These are phyloP conservation scores for Pipa parva DNA, from an alignment of 2,113 vertebrate genomes.

Conservation along the genomic window DNA sequence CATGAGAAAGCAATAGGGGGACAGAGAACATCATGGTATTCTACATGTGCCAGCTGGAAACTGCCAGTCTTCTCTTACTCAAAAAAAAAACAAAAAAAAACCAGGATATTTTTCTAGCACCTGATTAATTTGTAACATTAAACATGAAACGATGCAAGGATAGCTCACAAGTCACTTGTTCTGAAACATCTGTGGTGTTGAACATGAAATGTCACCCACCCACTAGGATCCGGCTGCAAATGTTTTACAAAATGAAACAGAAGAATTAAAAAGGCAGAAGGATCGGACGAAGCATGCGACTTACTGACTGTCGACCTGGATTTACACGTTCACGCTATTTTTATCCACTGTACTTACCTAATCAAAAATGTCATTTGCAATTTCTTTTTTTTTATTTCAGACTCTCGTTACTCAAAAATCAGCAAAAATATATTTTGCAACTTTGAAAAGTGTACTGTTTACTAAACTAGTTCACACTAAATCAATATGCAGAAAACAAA, in stretches of 20 bases:
- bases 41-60: conserved; percentile 19
- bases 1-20: neutral
- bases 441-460: too few relatives aligned
- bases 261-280: neutral
- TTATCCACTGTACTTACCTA: too few relatives aligned
- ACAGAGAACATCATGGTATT: neutral
- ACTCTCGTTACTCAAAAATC: too few relatives aligned
- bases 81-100: too few relatives aligned
- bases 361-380: too few relatives aligned
- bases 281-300: too few relatives aligned
- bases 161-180: conserved; percentile 15
- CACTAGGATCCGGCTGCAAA: conserved; percentile 3
- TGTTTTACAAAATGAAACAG: conserved; percentile 3
- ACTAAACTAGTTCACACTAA: too few relatives aligned
- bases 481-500: too few relatives aligned
- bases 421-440: too few relatives aligned
- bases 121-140: conserved; percentile 23
- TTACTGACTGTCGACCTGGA: too few relatives aligned
- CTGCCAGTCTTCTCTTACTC: neutral
- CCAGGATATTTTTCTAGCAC: conserved; percentile 32
- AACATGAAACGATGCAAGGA: conserved; percentile 10
- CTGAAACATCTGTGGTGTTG: conserved; percentile 9
- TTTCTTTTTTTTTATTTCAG: too few relatives aligned
- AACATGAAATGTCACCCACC: conserved; percentile 32
- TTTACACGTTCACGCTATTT: too few relatives aligned